These are phyloP conservation scores for Lophotis ruficrista DNA, from an alignment of 2,113 vertebrate species.

Conservation along the genomic window DNA sequence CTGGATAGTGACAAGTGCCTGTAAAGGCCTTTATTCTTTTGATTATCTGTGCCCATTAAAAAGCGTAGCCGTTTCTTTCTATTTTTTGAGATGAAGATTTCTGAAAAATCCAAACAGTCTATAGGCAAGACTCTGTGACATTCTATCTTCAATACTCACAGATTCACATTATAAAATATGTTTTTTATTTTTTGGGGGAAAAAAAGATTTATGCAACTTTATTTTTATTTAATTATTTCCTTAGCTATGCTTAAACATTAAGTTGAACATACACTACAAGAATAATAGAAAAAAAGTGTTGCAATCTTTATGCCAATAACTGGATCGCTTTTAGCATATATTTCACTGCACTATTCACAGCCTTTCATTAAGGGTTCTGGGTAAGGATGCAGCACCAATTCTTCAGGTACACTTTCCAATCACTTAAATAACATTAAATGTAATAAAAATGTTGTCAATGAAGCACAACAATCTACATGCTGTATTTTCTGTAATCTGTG, in stretches of 20 bases:
- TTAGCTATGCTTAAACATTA: not conserved
- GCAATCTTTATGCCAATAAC: not conserved
- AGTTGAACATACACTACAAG: not conserved
- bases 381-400: not conserved
- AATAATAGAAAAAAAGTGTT: not conserved
- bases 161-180: not conserved
- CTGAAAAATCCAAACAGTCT: not conserved
- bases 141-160: not conserved
- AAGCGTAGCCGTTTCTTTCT: not conserved
- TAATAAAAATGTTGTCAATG: constrained; percentile 53
- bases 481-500: constrained; percentile 56
- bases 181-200: not conserved
- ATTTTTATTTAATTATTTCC: constrained; percentile 32
- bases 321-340: not conserved
- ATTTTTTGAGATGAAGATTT: not conserved
- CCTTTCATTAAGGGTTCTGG: not conserved
- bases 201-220: not conserved
- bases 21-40: not conserved
- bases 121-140: not conserved
- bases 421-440: constrained; percentile 47
- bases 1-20: not conserved
- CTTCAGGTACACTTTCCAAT: constrained; percentile 12
- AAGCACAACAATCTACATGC: constrained; percentile 1
- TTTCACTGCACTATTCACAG: not conserved
- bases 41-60: not conserved